phyloP scores from a whole-genome alignment of 2,113 vertebrate genomes.

The Daboia siamensis region DNA sequence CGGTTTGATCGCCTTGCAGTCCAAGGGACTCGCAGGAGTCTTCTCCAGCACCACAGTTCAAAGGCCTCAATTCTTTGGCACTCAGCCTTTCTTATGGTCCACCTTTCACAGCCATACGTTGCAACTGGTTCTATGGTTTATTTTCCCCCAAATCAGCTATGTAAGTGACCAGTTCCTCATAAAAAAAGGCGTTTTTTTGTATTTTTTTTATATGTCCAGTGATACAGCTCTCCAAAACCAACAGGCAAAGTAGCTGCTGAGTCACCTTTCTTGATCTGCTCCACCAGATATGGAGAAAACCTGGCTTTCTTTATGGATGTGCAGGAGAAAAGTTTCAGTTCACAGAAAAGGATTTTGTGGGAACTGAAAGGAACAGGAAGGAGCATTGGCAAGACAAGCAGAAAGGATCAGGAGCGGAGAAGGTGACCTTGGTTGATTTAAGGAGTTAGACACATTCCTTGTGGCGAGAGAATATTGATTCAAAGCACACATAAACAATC shows the following conservation, averaged over 20 bases:
- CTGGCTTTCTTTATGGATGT: constrained; percentile 5
- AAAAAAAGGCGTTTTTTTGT: neutral
- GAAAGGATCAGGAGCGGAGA: constrained; percentile 1
- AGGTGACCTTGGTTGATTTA: neutral
- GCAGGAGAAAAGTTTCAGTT: constrained; percentile 23
- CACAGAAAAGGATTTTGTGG: neutral
- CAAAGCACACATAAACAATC: neutral
- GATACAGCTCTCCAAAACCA: constrained; percentile 38
- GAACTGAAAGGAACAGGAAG: neutral
- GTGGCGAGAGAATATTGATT: constrained; percentile 13
- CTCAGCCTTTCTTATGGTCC: too few species aligned
- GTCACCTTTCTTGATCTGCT: constrained; percentile 35
- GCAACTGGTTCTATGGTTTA: constrained; percentile 13
- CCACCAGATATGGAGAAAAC: neutral
- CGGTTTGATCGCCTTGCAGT: too few species aligned
- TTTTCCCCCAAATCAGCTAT: constrained; percentile 22
- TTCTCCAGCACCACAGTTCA: too few species aligned
- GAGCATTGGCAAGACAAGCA: neutral
- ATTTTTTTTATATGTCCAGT: constrained; percentile 20
- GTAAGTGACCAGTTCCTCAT: constrained; percentile 11
- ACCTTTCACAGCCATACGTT: too few species aligned
- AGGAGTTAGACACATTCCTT: neutral
- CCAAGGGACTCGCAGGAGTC: too few species aligned
- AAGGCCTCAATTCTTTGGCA: too few species aligned
- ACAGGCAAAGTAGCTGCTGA: constrained; percentile 30